A percentile compares a stretch with the other conserved stretches of the same genome.
Evolutionary conservation across 2,113 vertebrate genomes (phyloP).

Genomic region (Bubo bubo): DNA sequence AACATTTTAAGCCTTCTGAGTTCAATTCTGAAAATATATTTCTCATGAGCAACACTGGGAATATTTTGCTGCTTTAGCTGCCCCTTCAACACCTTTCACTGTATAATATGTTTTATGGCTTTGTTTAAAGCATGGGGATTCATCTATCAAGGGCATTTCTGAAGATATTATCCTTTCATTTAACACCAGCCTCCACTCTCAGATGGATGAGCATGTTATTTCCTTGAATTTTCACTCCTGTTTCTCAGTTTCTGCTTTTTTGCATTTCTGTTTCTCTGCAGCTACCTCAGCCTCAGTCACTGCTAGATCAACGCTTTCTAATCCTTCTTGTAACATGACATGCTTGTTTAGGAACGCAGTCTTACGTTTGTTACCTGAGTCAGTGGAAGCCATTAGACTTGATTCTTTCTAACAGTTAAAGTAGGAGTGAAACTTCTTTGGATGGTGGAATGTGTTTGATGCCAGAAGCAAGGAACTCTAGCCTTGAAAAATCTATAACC

Average conservation of each 20-base stretch:
- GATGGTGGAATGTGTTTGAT: not conserved
- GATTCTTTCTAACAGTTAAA: not conserved
- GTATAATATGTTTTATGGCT: not conserved
- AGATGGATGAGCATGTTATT: not conserved
- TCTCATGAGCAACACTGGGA: not conserved
- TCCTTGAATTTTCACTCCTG: not conserved
- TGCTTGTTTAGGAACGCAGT: not conserved
- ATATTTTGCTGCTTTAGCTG: not conserved
- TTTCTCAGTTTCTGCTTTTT: not conserved
- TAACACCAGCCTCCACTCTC: not conserved
- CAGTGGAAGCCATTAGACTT: not conserved
- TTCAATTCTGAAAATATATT: constrained; percentile 9
- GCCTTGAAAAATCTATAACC: not conserved
- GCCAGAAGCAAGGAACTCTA: not conserved
- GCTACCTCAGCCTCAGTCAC: not conserved
- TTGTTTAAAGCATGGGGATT: not conserved
- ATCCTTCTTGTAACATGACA: not conserved
- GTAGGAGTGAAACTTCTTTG: not conserved
- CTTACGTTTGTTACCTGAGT: not conserved
- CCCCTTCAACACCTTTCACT: not conserved
- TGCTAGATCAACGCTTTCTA: not conserved
- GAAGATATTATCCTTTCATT: constrained; percentile 4
- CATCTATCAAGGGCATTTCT: not conserved
- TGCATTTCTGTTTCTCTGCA: not conserved
- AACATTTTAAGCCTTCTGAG: not conserved